Percentiles rank a stretch among this genome's conserved stretches.
Evolutionary conservation across 2,888 invertebrate genomes (phyloP).

Genomic region (Formica aserva): DNA sequence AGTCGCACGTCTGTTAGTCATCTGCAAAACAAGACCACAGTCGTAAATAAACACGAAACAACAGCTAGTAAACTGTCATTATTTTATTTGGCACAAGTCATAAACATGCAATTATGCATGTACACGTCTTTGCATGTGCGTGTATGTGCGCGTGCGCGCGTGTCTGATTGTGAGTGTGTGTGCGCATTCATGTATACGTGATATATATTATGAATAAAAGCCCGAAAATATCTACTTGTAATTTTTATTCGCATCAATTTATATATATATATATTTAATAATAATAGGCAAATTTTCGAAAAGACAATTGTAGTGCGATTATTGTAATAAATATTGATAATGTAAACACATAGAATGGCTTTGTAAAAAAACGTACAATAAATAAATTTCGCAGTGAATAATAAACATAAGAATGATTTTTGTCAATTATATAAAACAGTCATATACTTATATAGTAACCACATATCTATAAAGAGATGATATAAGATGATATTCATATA

Average conservation of each 20-base stretch:
- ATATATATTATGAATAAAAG: neutral
- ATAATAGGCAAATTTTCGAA: neutral
- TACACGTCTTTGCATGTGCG: too few relatives aligned
- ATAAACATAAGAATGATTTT: neutral
- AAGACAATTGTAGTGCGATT: neutral
- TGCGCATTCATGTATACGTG: too few relatives aligned
- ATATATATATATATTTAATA: neutral
- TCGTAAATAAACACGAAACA: conserved; percentile 1
- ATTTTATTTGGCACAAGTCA: conserved; percentile 5
- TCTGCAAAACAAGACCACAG: conserved; percentile 46
- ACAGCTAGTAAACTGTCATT: neutral
- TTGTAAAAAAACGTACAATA: neutral
- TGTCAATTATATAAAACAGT: conserved; percentile 12
- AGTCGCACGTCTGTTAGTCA: conserved; percentile 31
- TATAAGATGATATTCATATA: conserved; percentile 12
- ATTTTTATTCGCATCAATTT: neutral
- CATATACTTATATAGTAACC: neutral
- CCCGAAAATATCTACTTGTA: neutral
- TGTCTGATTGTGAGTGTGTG: too few relatives aligned
- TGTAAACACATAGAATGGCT: neutral
- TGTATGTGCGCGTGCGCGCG: too few relatives aligned
- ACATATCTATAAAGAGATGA: neutral
- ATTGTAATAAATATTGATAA: conserved; percentile 10
- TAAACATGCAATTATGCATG: neutral
- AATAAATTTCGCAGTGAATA: neutral